These are phyloP conservation scores for Neodiprion virginianus DNA, from an alignment of 1,140 invertebrate species.

Conservation along the genomic window DNA sequence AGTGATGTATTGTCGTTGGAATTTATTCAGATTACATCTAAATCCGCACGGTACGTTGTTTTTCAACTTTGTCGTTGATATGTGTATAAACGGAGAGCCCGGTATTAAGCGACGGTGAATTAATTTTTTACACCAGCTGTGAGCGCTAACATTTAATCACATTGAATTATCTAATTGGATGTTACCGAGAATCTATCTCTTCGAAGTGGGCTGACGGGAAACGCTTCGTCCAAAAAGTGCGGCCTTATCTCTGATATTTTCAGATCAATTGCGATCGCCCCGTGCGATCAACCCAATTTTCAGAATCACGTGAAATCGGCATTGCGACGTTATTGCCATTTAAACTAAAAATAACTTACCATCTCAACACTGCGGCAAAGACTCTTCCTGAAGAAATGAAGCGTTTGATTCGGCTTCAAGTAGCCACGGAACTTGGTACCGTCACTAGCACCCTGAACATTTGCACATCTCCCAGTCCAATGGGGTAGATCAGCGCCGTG, in stretches of 20 bases:
- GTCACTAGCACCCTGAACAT: slow-evolving; percentile 80
- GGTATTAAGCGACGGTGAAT: neutral
- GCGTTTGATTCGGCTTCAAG: slow-evolving; percentile 70
- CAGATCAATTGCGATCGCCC: neutral
- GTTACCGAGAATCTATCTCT: too few species aligned
- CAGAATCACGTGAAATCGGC: neutral
- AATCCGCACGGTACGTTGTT: neutral
- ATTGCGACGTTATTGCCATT: slow-evolving; percentile 7
- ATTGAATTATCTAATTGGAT: too few species aligned
- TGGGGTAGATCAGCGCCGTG: slow-evolving; percentile 75
- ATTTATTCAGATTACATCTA: neutral
- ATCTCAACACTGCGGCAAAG: slow-evolving; percentile 77
- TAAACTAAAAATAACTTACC: slow-evolving; percentile 60
- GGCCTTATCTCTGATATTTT: too few species aligned
- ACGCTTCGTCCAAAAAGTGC: too few species aligned
- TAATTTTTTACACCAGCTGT: too few species aligned
- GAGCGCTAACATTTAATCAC: too few species aligned
- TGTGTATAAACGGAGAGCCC: neutral
- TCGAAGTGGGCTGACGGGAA: too few species aligned
- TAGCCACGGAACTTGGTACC: slow-evolving; percentile 83
- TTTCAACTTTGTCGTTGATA: neutral
- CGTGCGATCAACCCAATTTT: too few species aligned
- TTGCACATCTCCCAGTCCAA: slow-evolving; percentile 79
- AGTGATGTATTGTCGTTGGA: neutral
- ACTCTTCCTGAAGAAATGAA: slow-evolving; percentile 83